These are phyloP conservation scores for Himalopsyche phryganea DNA, from an alignment of 1,140 invertebrate species.

Conservation along the genomic window DNA sequence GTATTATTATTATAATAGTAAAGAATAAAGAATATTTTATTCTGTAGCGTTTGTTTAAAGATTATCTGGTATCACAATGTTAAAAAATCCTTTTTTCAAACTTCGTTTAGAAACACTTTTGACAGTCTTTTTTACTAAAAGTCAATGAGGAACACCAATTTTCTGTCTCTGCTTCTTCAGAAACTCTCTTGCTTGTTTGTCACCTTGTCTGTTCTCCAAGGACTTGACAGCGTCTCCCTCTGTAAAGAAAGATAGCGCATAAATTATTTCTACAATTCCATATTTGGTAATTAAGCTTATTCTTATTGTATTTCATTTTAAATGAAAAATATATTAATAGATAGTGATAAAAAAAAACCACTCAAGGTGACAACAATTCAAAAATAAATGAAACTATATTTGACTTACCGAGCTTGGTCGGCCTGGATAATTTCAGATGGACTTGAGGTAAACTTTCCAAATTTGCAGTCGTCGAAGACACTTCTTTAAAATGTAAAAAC, in stretches of 20 bases:
- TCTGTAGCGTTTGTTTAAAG: too few relatives aligned
- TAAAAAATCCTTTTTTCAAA: not conserved
- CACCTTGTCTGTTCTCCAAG: slow-evolving; percentile 79
- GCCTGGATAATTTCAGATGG: slow-evolving; percentile 76
- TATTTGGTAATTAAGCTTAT: too few relatives aligned
- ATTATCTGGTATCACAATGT: not conserved
- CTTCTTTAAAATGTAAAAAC: slow-evolving; percentile 75
- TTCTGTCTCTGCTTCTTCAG: slow-evolving; percentile 76
- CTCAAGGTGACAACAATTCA: too few relatives aligned
- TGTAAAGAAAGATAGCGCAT: slow-evolving; percentile 55
- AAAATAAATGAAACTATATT: too few relatives aligned
- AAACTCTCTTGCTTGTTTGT: slow-evolving; percentile 88
- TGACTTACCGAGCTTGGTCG: slow-evolving; percentile 69
- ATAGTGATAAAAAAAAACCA: too few relatives aligned
- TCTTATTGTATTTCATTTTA: too few relatives aligned
- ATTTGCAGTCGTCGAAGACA: slow-evolving; percentile 59
- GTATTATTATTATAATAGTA: too few relatives aligned
- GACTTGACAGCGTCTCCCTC: slow-evolving; percentile 75
- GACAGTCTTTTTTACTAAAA: slow-evolving; percentile 4
- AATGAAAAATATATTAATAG: too few relatives aligned
- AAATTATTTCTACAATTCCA: too few relatives aligned
- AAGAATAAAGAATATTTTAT: too few relatives aligned
- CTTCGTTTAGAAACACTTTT: not conserved
- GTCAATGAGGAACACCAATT: slow-evolving; percentile 39
- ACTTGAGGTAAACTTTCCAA: slow-evolving; percentile 69